phyloP scores from a whole-genome alignment of 2,797 vertebrate species.

The Chiroxiphia lanceolata region DNA sequence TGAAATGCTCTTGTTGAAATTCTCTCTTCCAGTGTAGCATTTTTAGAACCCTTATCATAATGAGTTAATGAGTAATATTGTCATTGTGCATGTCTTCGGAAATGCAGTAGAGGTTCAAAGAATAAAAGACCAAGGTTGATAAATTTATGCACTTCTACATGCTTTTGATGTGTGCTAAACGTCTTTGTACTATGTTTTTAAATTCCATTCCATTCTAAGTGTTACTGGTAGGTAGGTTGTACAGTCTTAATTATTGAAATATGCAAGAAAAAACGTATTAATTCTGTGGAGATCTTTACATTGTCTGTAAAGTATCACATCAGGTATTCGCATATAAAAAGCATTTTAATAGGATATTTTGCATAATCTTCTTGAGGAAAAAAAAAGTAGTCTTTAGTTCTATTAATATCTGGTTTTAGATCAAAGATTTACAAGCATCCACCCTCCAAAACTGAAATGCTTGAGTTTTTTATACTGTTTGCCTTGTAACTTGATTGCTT shows the following conservation, averaged over 20 bases:
- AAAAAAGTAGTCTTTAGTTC: neutral
- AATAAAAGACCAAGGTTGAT: neutral
- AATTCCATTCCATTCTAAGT: neutral
- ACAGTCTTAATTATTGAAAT: neutral
- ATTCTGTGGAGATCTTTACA: neutral
- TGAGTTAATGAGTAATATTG: neutral
- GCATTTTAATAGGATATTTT: neutral
- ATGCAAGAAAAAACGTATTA: neutral
- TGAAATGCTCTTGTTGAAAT: neutral
- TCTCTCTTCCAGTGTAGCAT: neutral
- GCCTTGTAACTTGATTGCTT: neutral
- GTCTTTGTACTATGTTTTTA: neutral
- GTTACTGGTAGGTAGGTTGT: neutral
- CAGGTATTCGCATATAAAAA: neutral
- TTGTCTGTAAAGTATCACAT: neutral
- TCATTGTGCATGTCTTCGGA: rapidly evolving
- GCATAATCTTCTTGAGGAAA: neutral
- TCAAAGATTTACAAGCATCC: neutral
- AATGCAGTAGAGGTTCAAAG: neutral
- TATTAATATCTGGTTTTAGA: neutral
- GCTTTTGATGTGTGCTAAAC: neutral
- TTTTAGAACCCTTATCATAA: neutral
- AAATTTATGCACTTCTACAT: neutral
- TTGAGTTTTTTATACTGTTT: neutral
- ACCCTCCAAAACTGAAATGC: neutral